Base-by-base conservation (phyloP, 2,113 vertebrate genomes). In the Anseranas semipalmata region DNA sequence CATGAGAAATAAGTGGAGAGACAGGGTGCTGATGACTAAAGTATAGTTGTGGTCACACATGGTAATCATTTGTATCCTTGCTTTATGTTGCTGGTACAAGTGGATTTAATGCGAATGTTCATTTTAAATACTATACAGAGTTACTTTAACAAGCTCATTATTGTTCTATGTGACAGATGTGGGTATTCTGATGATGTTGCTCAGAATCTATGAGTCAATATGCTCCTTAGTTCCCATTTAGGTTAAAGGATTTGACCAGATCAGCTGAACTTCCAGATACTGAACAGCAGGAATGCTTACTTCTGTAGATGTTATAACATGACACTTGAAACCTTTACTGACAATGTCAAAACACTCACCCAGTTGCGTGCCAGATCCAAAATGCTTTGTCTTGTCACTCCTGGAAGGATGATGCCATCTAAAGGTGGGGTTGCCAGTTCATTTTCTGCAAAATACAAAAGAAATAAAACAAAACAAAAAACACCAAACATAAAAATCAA, bases 351-450 rank as follows among this genome's bases (percentile, higher is more conserved):
- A 96, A 45, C n/a, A 97, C 98, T 93, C 87, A 99, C 99, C 99
- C 99, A 99, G 18, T 96, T 58, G 10, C 32, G 84, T 18, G 98
- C 97, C 80, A 99, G 97, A 35, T 99, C 99, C 89, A 99, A 94
- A 82, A 99, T 98, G 95, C 99, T 99, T 95, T 98, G 98, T 56
- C 99, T 97, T 7, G 98, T 99, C 85, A 99, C 98, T 66, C 99
- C 99, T 30, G 99, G 99, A 66, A 99, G 98, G 76, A 99, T 99
- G 96, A 99, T 97, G 81, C 99, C 99, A 96, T 99, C 99, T 94
- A 99, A 98, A 16, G 99, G 99, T 74, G 99, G 98, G 5, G 99
- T 99, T 58, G 98, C 98, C 83, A 99, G 98, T 66, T 99, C 99
- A 92, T 99, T 98, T 84, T 99, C 99, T 99, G 95, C 78, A 82